These are phyloP conservation scores for Melanogrammus aeglefinus DNA, from an alignment of 2,797 vertebrate genomes.

Conservation along the genomic window DNA sequence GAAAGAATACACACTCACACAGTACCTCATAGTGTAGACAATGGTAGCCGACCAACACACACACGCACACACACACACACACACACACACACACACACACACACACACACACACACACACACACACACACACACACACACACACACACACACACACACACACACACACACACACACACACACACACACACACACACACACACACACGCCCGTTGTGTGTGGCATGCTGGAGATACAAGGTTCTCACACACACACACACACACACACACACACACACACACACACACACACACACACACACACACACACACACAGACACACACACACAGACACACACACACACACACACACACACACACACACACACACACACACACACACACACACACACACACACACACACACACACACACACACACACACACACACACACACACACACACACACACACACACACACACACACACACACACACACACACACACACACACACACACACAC, in stretches of 20 bases:
- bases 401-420: neutral
- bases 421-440: slow-evolving; percentile 16
- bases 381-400: too few relatives aligned
- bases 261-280: too few relatives aligned
- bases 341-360: too few relatives aligned
- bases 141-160: neutral
- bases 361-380: too few relatives aligned
- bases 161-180: slow-evolving; percentile 8
- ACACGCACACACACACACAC: slow-evolving; percentile 9
- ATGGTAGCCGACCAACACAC: neutral
- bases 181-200: slow-evolving; percentile 9
- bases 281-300: too few relatives aligned
- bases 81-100: slow-evolving; percentile 7
- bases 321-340: too few relatives aligned
- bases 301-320: too few relatives aligned
- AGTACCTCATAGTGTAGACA: too few relatives aligned
- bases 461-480: neutral
- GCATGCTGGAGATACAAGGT: too few relatives aligned
- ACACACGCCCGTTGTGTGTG: too few relatives aligned
- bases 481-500: slow-evolving; percentile 15
- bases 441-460: neutral
- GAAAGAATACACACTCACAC: too few relatives aligned
- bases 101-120: neutral
- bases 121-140: slow-evolving; percentile 15
- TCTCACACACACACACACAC: too few relatives aligned